These are phyloP conservation scores for Scaptomyza caliginosa DNA, from an alignment of 2,888 invertebrate genomes.

Conservation along the genomic window DNA sequence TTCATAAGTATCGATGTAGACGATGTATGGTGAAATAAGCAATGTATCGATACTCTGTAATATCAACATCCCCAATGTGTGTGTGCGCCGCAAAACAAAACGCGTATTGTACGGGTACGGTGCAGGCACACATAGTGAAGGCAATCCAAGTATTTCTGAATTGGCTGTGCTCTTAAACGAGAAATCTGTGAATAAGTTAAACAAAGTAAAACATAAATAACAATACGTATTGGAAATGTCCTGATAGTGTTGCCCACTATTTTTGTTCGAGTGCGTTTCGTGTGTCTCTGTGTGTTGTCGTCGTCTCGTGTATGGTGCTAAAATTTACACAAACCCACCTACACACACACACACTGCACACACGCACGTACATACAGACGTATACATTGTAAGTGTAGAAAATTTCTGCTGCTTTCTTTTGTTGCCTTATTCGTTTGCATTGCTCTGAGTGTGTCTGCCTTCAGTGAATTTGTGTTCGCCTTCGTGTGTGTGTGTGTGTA, in stretches of 20 bases:
- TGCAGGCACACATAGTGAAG: slow-evolving; percentile 44
- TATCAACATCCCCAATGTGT: slow-evolving; percentile 58
- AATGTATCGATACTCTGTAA: slow-evolving; percentile 41
- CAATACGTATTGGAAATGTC: slow-evolving; percentile 45
- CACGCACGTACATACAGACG: slow-evolving; percentile 18
- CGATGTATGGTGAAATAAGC: not conserved
- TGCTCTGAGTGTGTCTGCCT: slow-evolving; percentile 29
- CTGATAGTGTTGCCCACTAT: slow-evolving; percentile 27
- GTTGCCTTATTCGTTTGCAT: slow-evolving; percentile 55
- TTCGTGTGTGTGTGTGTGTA: slow-evolving; percentile 25
- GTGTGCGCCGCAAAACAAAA: slow-evolving; percentile 63
- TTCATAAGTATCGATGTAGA: not conserved
- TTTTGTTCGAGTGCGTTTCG: slow-evolving; percentile 36
- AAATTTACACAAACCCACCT: slow-evolving; percentile 56
- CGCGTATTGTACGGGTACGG: slow-evolving; percentile 56
- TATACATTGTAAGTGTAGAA: slow-evolving; percentile 65
- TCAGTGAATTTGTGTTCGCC: slow-evolving; percentile 15
- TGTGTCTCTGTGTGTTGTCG: slow-evolving; percentile 41
- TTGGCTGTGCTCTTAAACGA: slow-evolving; percentile 36
- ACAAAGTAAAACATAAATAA: slow-evolving; percentile 23
- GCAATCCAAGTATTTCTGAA: slow-evolving; percentile 32
- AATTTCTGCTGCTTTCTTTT: slow-evolving; percentile 67
- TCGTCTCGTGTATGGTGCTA: slow-evolving; percentile 64
- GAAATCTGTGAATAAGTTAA: slow-evolving; percentile 38
- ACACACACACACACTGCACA: slow-evolving; percentile 37